Conservation (phyloP, 2,113 vertebrate species). For the Phaetusa simplex region DNA sequence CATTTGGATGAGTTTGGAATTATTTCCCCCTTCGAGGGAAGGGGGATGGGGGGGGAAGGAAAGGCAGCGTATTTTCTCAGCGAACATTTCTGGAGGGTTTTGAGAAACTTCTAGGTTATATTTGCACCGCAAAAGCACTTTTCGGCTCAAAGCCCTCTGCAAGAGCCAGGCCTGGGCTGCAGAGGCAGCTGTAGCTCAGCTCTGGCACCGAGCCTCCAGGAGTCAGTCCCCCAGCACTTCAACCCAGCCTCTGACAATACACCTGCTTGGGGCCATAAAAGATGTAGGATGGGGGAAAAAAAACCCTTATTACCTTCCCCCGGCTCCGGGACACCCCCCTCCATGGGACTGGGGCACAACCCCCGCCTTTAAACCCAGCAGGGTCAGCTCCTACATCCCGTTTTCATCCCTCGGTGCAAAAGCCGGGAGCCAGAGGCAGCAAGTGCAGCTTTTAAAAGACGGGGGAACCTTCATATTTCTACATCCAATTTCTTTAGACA, state of each 20-base stretch:
- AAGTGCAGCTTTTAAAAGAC: not conserved
- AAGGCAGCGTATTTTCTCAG: not conserved
- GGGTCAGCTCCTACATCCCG: not conserved
- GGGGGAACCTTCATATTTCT: not conserved
- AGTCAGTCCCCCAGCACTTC: not conserved
- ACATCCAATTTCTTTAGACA: constrained; percentile 34
- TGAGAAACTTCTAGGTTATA: constrained; percentile 19
- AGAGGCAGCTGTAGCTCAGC: not conserved
- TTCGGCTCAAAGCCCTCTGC: not conserved
- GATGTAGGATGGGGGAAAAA: not conserved
- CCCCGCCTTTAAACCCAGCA: not conserved
- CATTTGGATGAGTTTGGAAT: constrained; percentile 30
- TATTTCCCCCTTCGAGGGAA: not conserved
- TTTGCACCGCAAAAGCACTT: not conserved
- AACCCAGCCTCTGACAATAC: not conserved
- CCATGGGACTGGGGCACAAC: not conserved
- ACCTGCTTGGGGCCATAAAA: not conserved
- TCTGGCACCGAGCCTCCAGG: not conserved
- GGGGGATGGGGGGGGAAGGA: not conserved
- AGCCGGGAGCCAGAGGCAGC: not conserved
- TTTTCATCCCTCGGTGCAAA: not conserved
- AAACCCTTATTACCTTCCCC: not conserved
- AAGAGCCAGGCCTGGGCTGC: not conserved
- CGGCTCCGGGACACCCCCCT: not conserved
- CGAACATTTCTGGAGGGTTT: not conserved